Evolutionary conservation across 2,113 vertebrate species (phyloP), one percentile per base, ranked within the genome.

Genomic region (Propithecus coquereli): DNA sequence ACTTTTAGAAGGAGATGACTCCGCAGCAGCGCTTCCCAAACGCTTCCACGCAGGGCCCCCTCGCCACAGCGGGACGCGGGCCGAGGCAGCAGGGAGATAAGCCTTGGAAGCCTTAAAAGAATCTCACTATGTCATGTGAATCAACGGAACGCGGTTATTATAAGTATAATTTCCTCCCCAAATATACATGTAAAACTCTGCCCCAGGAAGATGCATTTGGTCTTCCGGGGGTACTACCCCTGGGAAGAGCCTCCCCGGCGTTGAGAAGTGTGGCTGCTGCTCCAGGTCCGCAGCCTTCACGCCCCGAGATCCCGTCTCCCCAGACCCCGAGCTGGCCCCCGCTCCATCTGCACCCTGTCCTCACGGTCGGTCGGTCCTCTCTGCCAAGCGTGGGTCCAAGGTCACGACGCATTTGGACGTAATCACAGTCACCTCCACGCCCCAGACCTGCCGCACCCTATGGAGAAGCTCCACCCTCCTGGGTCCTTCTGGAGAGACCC

Each of bases 211-310:
- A 25, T 6, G 43, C 8, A 0, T 27, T 40, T 17, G 40, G 27
- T 66, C 12, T 23, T 10, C 0, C 1, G 61, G 5, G 17, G 10
- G 74, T 18, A 6, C 4, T 18, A 6, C 4, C 43, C 43, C 77
- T 34, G 57, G 59, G 89, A 47, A 34, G 7, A 4, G 8, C 13
- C 57, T 23, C 37, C 40, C 54, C 30, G 30, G 40, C 1, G 6
- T 8, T 2, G 43, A 66, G n/a, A 22, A 3, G 52, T 1, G 0
- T 2, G 22, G 47, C 40, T 16, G 18, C 2, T 0, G 20, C 47
- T 40, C 37, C 7, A 6, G 3, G 30, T 40, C 20, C 32, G 18
- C 4, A 6, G 20, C 18, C 1, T 16, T 23, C 37, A 0, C 7
- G 2, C 30, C 71, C 37, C 2, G 54, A 80, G 57, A 37, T 30